Base-by-base conservation (phyloP, 1,140 invertebrate genomes). In the Drosophila parabipectinata region DNA sequence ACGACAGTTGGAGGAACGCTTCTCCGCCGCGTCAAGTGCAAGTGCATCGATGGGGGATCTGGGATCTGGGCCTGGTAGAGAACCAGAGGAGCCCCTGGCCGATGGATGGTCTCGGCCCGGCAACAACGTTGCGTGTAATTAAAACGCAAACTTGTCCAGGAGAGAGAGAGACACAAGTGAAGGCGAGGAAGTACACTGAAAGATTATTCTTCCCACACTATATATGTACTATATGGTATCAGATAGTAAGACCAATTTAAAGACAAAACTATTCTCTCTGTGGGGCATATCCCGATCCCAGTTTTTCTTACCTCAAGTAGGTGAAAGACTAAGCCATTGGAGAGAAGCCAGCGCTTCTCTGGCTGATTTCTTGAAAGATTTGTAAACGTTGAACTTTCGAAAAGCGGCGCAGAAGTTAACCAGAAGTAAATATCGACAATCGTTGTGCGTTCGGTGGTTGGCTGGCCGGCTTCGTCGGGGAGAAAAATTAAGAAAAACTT, bases 301-400 rank as follows among this genome's bases (percentile, higher is more conserved):
- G 15, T 30, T 44, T 14, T 68, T 37, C 15, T 15, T 24, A 45
- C 59, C 47, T 68, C 67, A 66, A 79, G 74, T 83, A 82, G 76
- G 79, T 87, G 75, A 88, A 88, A 87, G 83, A 87, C 82, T 74
- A 34, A 37, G 50, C 56, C 51, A 68, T 52, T 12, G 58, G 44
- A 63, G 72, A 50, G 66, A 24, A 41, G 53, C 10, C 34, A 12
- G 10, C 0, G 34, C 34, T 37, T 37, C 66, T 44, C 55, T 45
- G 72, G 76, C 64, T 84, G 81, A 88, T 87, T 87, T 83, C 72
- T 77, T 83, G 52, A 83, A 88, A 88, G 84, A 88, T 88, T 88
- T 88, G 79, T 79, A 83, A 79, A 77, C 72, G 79, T 64, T 74
- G 69, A 88, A 89, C 83, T 88, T 88, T 88, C 79, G 84, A 88